Conservation (phyloP, 2,888 invertebrate species). For the Parnassius orleans region DNA sequence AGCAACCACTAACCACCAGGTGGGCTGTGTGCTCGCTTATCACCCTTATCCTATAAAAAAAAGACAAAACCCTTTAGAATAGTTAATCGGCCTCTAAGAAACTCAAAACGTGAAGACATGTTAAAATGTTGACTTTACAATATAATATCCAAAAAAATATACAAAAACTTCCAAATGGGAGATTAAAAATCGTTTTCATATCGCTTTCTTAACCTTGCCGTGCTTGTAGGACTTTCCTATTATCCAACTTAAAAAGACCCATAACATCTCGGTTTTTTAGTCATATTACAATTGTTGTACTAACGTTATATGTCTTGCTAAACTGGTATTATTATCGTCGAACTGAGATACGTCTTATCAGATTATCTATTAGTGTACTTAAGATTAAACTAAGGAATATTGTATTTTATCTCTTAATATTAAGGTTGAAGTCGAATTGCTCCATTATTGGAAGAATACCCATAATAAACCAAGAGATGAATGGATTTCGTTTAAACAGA, state of each 20-base stretch:
- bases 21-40: too few relatives aligned
- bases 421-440: constrained; percentile 21
- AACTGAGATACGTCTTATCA: constrained; percentile 32
- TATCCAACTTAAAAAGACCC: constrained; percentile 8
- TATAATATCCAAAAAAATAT: too few relatives aligned
- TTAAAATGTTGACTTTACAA: too few relatives aligned
- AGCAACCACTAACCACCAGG: too few relatives aligned
- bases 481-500: constrained; percentile 25
- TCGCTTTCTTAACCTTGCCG: constrained; percentile 3
- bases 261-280: constrained; percentile 21
- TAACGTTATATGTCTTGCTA: background rate
- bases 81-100: too few relatives aligned
- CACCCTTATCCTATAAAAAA: too few relatives aligned
- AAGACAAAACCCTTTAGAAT: too few relatives aligned
- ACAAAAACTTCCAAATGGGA: too few relatives aligned
- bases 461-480: constrained; percentile 26
- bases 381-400: constrained; percentile 20
- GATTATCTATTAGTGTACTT: constrained; percentile 29
- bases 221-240: background rate
- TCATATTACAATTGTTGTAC: too few relatives aligned
- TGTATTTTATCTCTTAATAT: constrained; percentile 7
- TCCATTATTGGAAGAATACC: constrained; percentile 23
- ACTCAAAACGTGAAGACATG: too few relatives aligned
- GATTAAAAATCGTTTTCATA: too few relatives aligned
- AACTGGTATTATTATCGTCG: constrained; percentile 26